Conservation (phyloP, 2,113 vertebrate genomes). For the Donacobius atricapilla region DNA sequence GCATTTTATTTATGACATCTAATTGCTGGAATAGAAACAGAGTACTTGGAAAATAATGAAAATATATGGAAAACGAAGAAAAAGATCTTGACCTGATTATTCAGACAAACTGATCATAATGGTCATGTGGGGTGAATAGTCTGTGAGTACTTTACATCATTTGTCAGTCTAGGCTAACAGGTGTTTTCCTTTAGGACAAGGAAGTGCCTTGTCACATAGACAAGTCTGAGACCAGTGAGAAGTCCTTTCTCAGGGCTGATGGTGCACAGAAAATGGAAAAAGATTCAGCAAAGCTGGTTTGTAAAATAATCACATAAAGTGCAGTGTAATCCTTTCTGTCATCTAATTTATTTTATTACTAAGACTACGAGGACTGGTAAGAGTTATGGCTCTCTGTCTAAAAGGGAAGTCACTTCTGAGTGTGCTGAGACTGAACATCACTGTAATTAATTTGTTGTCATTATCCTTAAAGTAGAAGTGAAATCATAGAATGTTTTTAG, state of each 20-base stretch:
- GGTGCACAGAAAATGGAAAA: background rate
- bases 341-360: background rate
- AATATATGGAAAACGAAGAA: background rate
- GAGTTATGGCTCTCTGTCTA: background rate
- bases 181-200: background rate
- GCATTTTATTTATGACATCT: background rate
- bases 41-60: background rate
- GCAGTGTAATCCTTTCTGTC: background rate
- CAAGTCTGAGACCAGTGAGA: background rate
- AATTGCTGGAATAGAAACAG: background rate
- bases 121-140: background rate
- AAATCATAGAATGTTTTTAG: background rate
- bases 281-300: background rate
- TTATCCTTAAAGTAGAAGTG: background rate
- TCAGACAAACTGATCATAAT: background rate
- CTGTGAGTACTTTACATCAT: background rate
- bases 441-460: background rate
- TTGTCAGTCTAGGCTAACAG: background rate
- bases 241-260: background rate
- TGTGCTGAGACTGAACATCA: background rate
- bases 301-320: conserved; percentile 2
- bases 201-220: background rate
- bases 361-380: background rate
- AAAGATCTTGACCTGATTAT: background rate
- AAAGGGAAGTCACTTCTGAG: background rate